Conservation (phyloP, 1,140 invertebrate species). For the Lordiphosa clarofinis region DNA sequence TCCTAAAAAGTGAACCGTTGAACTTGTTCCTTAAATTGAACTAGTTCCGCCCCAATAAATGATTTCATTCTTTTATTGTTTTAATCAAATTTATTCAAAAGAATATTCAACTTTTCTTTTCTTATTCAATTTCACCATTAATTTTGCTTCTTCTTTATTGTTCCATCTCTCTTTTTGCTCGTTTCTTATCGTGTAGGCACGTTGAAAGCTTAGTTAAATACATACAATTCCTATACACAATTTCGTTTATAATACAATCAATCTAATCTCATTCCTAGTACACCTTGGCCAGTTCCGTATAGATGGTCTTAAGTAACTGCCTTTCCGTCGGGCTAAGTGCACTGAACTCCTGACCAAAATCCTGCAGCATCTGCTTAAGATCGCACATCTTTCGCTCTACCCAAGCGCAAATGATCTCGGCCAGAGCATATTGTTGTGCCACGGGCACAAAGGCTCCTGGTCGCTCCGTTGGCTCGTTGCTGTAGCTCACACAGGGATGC, state of each 20-base stretch:
- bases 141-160: too few species aligned
- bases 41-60: too few species aligned
- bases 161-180: too few species aligned
- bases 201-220: too few species aligned
- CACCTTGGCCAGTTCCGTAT: constrained; percentile 37
- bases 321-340: constrained; percentile 38
- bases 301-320: constrained; percentile 42
- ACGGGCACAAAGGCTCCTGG: constrained; percentile 57
- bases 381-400: constrained; percentile 60
- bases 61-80: too few species aligned
- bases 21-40: too few species aligned
- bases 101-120: too few species aligned
- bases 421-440: constrained; percentile 59
- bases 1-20: too few species aligned
- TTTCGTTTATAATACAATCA: too few species aligned
- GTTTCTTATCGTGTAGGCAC: too few species aligned
- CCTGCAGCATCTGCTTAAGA: constrained; percentile 49
- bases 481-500: constrained; percentile 11
- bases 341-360: constrained; percentile 49
- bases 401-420: constrained; percentile 64
- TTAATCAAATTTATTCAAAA: too few species aligned
- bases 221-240: background rate
- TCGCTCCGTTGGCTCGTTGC: constrained; percentile 27
- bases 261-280: constrained; percentile 28
- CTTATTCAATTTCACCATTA: too few species aligned